Evolutionary conservation across 2,797 vertebrate species (phyloP).

Genomic region (Taenioides sp.): DNA sequence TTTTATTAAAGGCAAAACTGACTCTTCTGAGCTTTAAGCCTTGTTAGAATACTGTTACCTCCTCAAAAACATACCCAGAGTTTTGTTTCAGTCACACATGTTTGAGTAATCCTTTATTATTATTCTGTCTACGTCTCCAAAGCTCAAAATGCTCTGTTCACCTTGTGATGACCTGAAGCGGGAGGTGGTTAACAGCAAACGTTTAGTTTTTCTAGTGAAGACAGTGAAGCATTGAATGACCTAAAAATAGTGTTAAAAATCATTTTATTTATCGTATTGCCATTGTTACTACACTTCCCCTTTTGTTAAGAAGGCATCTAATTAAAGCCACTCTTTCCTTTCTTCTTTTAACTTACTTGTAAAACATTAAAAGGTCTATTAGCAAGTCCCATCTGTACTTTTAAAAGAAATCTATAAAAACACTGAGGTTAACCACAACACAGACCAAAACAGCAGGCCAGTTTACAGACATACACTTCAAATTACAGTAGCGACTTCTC

Average conservation of each 20-base stretch:
- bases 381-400: constrained; percentile 28
- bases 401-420: constrained; percentile 21
- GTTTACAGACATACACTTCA: constrained; percentile 48
- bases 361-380: constrained; percentile 64
- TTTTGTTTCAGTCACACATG: no score
- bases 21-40: no score
- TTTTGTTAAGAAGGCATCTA: constrained; percentile 27
- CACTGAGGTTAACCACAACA: constrained; percentile 51
- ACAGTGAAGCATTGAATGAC: no score
- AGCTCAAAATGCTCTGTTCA: no score
- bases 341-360: constrained; percentile 37
- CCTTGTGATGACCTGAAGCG: no score
- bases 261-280: not conserved
- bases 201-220: no score
- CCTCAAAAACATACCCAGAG: no score
- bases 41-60: no score
- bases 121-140: no score
- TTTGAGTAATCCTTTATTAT: no score
- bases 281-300: not conserved
- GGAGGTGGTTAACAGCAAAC: no score
- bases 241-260: not conserved
- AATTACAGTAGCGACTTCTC: constrained; percentile 31
- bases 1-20: no score
- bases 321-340: constrained; percentile 35
- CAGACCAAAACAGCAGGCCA: constrained; percentile 9